Evolutionary conservation across 2,888 invertebrate genomes (phyloP), one percentile per base, ranked within the genome.

Genomic region (Andrena trimmerana): DNA sequence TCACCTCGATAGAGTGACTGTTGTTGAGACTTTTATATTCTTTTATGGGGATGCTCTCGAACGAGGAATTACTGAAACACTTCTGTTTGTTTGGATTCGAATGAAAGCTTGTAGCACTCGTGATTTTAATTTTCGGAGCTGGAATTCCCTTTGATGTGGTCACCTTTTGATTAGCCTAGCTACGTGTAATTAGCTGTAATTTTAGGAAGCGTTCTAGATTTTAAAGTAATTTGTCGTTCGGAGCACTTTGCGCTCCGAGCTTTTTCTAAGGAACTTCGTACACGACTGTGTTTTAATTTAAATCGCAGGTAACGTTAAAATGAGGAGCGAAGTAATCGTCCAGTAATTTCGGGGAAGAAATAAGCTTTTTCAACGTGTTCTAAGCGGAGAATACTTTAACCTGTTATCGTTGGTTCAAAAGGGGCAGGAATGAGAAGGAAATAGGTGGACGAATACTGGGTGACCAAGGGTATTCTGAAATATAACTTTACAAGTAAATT

Each of bases 331-430:
- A 65, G 50, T 57, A 10, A 42, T 33, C 42, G n/a, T 31, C 57
- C 6, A 63, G 50, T 20, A 20, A 20, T 72, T 73, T 20, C 33
- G 36, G 16, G 10, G 0, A n/a, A 7, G 2, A 24, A 62, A 52
- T 59, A 60, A 70, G 66, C 54, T 81, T 78, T 72, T 48, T 50
- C 24, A 36, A 31, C n/a, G 16, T 50, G 68, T 67, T 73, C 59
- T 72, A 65, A 72, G 60, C 52, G 31, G 2, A 42, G 27, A 52
- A 68, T 13, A 31, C 20, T 75, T 81, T 60, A 36, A 60, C 48
- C 72, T 31, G 67, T 69, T 81, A 76, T 16, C 16, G 31, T 2
- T 8, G 60, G 7, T 31, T 24, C 27, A 0, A 13, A 24, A 33
- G 63, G 48, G 16, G n/a, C n/a, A 42, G 13, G 7, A n/a, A 20